A percentile compares a stretch with the other conserved stretches of the same genome.
These are phyloP conservation scores for Lingula anatina DNA, from an alignment of 2,888 invertebrate species.

Conservation along the genomic window DNA sequence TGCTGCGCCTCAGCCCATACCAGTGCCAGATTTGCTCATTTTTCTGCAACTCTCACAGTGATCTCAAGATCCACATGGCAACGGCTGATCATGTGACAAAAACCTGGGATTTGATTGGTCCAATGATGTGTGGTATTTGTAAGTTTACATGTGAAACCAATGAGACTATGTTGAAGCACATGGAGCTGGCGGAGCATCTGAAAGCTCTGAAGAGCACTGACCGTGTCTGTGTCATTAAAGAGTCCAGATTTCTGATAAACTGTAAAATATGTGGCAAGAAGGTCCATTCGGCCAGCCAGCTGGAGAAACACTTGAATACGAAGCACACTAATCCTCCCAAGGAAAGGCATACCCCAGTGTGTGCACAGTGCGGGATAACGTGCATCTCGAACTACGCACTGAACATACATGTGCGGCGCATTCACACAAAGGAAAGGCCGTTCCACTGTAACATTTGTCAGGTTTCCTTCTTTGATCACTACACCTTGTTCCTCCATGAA, in stretches of 20 bases:
- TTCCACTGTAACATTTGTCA: constrained; percentile 16
- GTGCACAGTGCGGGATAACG: constrained; percentile 17
- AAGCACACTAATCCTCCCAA: constrained; percentile 23
- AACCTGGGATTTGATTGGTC: constrained; percentile 28
- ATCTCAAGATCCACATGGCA: constrained; percentile 57
- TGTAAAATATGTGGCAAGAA: constrained; percentile 35
- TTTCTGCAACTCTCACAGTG: constrained; percentile 69
- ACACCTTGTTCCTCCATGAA: constrained; percentile 11
- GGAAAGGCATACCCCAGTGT: constrained; percentile 16
- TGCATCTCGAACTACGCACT: constrained; percentile 18
- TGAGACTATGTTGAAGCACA: constrained; percentile 30
- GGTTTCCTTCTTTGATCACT: constrained; percentile 13
- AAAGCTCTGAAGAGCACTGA: constrained; percentile 9
- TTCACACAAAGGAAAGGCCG: constrained; percentile 14
- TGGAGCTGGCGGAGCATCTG: constrained; percentile 22
- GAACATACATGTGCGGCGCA: constrained; percentile 14
- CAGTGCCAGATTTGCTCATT: constrained; percentile 81
- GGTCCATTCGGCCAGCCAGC: constrained; percentile 27
- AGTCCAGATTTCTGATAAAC: constrained; percentile 28
- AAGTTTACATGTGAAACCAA: constrained; percentile 22
- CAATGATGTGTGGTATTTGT: constrained; percentile 40
- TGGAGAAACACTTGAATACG: constrained; percentile 27
- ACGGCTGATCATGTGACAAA: constrained; percentile 23
- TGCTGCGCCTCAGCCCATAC: constrained; percentile 76
- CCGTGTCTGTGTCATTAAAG: constrained; percentile 33